Evolutionary conservation across 2,113 vertebrate species (phyloP).

Genomic region (Propithecus coquereli): DNA sequence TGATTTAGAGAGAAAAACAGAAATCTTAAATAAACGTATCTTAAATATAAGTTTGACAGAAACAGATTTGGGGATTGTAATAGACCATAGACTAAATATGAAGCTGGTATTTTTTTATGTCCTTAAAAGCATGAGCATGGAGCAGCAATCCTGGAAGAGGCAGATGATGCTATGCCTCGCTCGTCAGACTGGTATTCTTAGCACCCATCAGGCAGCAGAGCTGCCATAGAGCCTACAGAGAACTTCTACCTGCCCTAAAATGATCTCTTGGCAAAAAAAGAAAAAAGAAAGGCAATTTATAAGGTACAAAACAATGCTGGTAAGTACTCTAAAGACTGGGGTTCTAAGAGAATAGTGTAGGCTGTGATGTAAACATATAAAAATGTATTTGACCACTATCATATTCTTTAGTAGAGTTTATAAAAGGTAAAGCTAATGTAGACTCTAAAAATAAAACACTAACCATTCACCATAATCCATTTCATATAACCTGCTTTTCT

Average conservation of each 20-base stretch:
- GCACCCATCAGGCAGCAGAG: background rate
- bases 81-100: background rate
- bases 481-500: background rate
- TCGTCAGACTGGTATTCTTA: background rate
- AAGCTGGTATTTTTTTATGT: background rate
- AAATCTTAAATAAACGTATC: background rate
- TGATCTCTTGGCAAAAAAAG: background rate
- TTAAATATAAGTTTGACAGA: background rate
- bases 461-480: background rate
- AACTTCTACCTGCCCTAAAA: background rate
- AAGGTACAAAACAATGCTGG: background rate
- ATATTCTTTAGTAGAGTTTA: background rate
- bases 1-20: conserved; percentile 7
- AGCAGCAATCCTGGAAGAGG: background rate
- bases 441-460: background rate
- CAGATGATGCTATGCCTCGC: background rate
- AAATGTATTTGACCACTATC: background rate
- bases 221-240: background rate
- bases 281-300: background rate
- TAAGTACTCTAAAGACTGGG: background rate
- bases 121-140: background rate
- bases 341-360: background rate
- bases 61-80: background rate
- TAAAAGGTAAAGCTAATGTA: background rate
- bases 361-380: background rate